phyloP scores from a whole-genome alignment of 2,113 vertebrate species.

The Rattus norvegicus region GRCr8 NC_086020.1:110189501-110190000 shows the following conservation, averaged over 20 bases:
- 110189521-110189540: slow-evolving; percentile 99
- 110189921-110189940: not conserved
- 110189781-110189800: slow-evolving; percentile 65
- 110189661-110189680: slow-evolving; percentile 98
- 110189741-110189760: slow-evolving; percentile 71
- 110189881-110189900: not conserved
- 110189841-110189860: slow-evolving; percentile 56
- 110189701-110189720: slow-evolving; percentile 94
- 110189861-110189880: slow-evolving; percentile 62
- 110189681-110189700: slow-evolving; percentile 98
- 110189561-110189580: slow-evolving; percentile 96
- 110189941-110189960: not conserved
- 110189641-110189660: slow-evolving; percentile 99
- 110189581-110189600: slow-evolving; percentile 95
- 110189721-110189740: slow-evolving; percentile 80
- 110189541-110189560: slow-evolving; percentile 99
- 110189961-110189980: not conserved
- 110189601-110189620: slow-evolving; percentile 98
- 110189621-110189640: slow-evolving; percentile 97
- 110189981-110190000: not conserved
- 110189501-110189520: slow-evolving; percentile 98
- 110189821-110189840: slow-evolving; percentile 59
- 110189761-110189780: slow-evolving; percentile 48
- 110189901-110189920: not conserved
- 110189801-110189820: slow-evolving; percentile 60